Evolutionary conservation across 2,888 invertebrate species (phyloP).

Genomic region (Drosophila formosana): DNA sequence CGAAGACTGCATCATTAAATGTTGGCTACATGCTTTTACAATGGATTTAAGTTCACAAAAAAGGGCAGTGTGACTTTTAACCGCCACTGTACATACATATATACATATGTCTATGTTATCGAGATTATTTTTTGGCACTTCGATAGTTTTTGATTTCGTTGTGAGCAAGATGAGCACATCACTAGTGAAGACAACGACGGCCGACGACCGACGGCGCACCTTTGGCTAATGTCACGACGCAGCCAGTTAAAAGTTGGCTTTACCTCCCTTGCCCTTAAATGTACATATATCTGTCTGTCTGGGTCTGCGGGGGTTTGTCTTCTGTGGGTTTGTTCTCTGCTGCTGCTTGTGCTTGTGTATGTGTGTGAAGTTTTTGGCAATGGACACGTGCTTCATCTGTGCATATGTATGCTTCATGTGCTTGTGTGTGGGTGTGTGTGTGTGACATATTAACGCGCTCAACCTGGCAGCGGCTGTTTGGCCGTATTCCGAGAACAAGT

Average conservation of each 20-base stretch:
- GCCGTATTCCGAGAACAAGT: conserved; percentile 63
- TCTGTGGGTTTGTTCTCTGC: conserved; percentile 24
- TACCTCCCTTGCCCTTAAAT: conserved; percentile 37
- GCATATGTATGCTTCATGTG: conserved; percentile 6
- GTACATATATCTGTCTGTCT: conserved; percentile 21
- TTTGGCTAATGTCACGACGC: conserved; percentile 73
- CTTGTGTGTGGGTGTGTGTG: conserved; percentile 24
- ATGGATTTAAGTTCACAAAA: too few species aligned
- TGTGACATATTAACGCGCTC: conserved; percentile 62
- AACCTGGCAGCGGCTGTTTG: conserved; percentile 59
- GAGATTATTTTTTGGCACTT: too few species aligned
- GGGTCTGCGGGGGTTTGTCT: conserved; percentile 29
- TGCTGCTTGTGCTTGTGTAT: conserved; percentile 10
- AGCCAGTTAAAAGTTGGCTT: conserved; percentile 72
- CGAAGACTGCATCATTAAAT: too few species aligned
- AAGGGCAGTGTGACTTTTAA: too few species aligned
- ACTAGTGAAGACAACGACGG: conserved; percentile 29
- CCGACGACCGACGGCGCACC: conserved; percentile 61
- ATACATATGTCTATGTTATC: too few species aligned
- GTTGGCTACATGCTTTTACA: too few species aligned
- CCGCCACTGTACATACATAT: too few species aligned
- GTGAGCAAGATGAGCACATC: conserved; percentile 30
- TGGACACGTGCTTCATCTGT: conserved; percentile 39
- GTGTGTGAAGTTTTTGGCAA: conserved; percentile 55
- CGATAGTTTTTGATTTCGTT: conserved; percentile 6